phyloP scores from a whole-genome alignment of 2,888 invertebrate genomes.

The Synergus itoensis region DNA sequence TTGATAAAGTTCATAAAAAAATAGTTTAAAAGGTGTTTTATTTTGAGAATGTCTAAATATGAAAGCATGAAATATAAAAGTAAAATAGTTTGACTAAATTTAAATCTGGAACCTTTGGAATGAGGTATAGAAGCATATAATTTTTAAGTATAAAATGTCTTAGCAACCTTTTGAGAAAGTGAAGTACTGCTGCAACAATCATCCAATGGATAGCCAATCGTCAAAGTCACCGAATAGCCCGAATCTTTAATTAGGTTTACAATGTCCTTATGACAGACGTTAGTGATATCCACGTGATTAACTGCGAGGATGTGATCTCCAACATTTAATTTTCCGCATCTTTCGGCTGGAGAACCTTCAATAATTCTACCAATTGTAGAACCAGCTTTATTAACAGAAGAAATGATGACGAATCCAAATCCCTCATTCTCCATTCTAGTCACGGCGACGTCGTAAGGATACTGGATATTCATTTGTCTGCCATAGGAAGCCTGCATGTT shows the following conservation, averaged over 20 bases:
- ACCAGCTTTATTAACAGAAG: slow-evolving; percentile 93
- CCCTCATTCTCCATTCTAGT: slow-evolving; percentile 95
- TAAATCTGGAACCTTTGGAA: too few relatives aligned
- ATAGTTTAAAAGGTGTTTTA: too few relatives aligned
- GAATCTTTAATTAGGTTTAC: slow-evolving; percentile 98
- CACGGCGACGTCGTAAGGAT: slow-evolving; percentile 95
- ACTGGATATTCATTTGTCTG: slow-evolving; percentile 73
- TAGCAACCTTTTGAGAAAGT: slow-evolving; percentile 80
- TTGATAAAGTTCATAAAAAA: background rate
- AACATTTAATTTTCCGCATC: slow-evolving; percentile 93
- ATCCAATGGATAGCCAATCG: slow-evolving; percentile 85
- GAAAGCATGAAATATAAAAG: too few relatives aligned
- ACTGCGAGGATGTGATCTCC: slow-evolving; percentile 98
- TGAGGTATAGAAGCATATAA: too few relatives aligned
- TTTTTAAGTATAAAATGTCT: too few relatives aligned
- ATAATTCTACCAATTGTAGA: slow-evolving; percentile 97
- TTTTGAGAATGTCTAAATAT: too few relatives aligned
- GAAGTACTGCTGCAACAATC: slow-evolving; percentile 81
- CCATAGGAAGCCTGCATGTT: slow-evolving; percentile 75
- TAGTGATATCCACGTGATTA: slow-evolving; percentile 94
- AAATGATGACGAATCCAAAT: slow-evolving; percentile 99
- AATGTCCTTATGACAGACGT: slow-evolving; percentile 96
- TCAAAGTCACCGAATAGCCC: slow-evolving; percentile 92
- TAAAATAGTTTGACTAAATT: too few relatives aligned
- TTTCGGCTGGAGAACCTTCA: slow-evolving; percentile 96